Evolutionary conservation across 2,888 invertebrate genomes (phyloP), one percentile per base, ranked within the genome.

Genomic region (Volucella inflata): DNA sequence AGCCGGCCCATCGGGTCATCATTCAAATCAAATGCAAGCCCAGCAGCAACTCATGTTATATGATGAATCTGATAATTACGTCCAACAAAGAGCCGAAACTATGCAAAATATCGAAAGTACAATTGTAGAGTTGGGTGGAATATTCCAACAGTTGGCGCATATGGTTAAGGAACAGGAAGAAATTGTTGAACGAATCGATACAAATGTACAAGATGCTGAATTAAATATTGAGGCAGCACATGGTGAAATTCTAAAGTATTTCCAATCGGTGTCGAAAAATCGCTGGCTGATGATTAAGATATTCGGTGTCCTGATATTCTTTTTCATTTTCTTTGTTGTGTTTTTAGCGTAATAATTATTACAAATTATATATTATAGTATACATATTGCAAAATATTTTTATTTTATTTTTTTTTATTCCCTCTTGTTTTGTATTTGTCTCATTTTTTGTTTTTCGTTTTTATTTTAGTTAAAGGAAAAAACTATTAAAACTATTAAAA

Each of bases 71-170:
- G 98, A 98, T 90, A 94, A 96, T 60, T 99, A 99, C 93, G 94
- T 98, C 50, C 97, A 97, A 90, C 96, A 96, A 89, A 94, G 99
- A 89, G 98, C 98, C 48, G 98, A 98, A 91, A 98, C 99, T 0
- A 99, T 99, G 99, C 98, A 99, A 92, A 98, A 97, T 91, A 99
- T 99, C 90, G 99, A 99, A 93, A 97, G 98, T 65, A 99, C 99
- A 16, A 99, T 99, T 89, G 98, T 99, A 12, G 99, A 99, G 92
- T 93, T 99, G 59, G 99, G 99, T n/a, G 97, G 98, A 11, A 99
- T 99, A 90, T 99, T 99, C 92, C 97, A 97, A 90, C 98, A 99
- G 92, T 91, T 98, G 88, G 98, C 98, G 4, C 96, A 96, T 90
- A 98, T 99, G 98, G 99, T 99, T 14, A 92, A 92, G 51, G 92